A percentile compares a stretch with the other conserved stretches of the same genome.
These are phyloP conservation scores for Pharmacophagus antenor DNA, from an alignment of 2,888 invertebrate genomes.

Conservation along the genomic window DNA sequence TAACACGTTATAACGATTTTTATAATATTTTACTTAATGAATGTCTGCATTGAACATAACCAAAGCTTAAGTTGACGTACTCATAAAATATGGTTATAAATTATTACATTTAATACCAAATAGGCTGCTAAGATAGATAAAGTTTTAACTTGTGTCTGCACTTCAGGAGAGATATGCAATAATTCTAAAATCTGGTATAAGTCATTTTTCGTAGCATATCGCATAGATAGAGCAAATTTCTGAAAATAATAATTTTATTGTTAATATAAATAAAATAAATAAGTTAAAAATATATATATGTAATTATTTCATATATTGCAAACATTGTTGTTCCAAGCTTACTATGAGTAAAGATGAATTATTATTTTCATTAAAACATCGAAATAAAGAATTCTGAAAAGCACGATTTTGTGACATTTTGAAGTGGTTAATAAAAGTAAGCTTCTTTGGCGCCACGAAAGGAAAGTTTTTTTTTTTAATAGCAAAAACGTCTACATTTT, in stretches of 20 bases:
- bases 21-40: too few relatives aligned
- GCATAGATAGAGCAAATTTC: slow-evolving; percentile 33
- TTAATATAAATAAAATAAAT: slow-evolving; percentile 9
- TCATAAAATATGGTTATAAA: too few relatives aligned
- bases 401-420: slow-evolving; percentile 19
- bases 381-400: slow-evolving; percentile 16
- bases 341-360: slow-evolving; percentile 10
- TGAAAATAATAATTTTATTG: slow-evolving; percentile 2
- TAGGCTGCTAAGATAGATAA: slow-evolving; percentile 52
- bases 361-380: slow-evolving; percentile 14
- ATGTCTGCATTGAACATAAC: too few relatives aligned
- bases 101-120: slow-evolving; percentile 55
- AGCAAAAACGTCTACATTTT: not conserved
- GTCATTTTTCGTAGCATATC: slow-evolving; percentile 40
- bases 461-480: slow-evolving; percentile 10
- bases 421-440: not conserved
- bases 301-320: not conserved
- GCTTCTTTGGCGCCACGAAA: not conserved
- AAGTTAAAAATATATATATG: not conserved
- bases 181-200: slow-evolving; percentile 48
- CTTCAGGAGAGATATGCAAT: slow-evolving; percentile 45
- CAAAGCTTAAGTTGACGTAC: too few relatives aligned
- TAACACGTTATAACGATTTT: too few relatives aligned
- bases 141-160: slow-evolving; percentile 50
- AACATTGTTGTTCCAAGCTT: slow-evolving; percentile 1